Evolutionary conservation across 2,113 vertebrate genomes (phyloP), one percentile per base, ranked within the genome.

Genomic region (Nothocercus julius): DNA sequence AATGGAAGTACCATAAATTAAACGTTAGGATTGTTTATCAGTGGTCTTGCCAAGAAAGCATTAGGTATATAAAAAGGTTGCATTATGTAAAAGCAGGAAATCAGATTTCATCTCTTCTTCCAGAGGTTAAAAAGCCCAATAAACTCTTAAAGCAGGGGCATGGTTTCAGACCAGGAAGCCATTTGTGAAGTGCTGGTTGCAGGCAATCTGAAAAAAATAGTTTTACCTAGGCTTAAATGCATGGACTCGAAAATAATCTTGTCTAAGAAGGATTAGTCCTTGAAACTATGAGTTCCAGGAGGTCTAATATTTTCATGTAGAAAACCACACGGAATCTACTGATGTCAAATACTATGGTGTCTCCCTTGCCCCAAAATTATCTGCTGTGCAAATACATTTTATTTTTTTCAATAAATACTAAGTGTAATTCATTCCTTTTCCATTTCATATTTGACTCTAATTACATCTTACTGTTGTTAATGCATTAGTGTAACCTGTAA

Each of bases 1-100:
- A 85, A 74, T 85, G 82, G 54, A 47, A 70, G 64, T 85, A 27
- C 34, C 20, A 64, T 85, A 78, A 95, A 90, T 91, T 87, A 93
- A 87, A 67, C 42, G 68, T 81, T 25, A 80, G 45, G 14, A 3
- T 78, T 80, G 53, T 76, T 25, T 79, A 14, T 90, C 44, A 24
- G 61, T 40, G 91, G 4, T 79, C 20, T 74, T 78, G 63, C 7
- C 82, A 63, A 63, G 51, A 58, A 77, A 68, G 38, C 24, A 15
- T 85, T 22, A 49, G 49, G 49, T 49, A 49, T 82, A 51, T 78
- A 82, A 96, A 72, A 72, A 58, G 56, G 59, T 59, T 85, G 21
- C 28, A 24, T 80, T 59, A 38, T 45, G 38, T 78, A 81, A 69
- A 81, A 87, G 45, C 68, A 67, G 63, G 72, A 87, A 92, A 81